Evolutionary conservation across 2,113 vertebrate species (phyloP), one percentile per base, ranked within the genome.

Genomic region (Smithornis capensis): DNA sequence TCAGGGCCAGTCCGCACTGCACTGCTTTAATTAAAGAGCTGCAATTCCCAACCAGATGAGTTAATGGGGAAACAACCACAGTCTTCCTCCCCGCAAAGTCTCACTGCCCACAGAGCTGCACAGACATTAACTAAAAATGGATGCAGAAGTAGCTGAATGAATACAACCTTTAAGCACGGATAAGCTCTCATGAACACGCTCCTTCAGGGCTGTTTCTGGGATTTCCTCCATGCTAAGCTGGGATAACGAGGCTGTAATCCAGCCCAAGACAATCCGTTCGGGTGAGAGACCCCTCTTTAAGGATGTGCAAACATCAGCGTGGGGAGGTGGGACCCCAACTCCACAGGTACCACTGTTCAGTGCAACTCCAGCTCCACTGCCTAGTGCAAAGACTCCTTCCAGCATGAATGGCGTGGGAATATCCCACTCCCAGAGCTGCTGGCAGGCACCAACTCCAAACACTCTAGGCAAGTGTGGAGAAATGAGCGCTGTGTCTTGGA

Each of bases 401-500:
- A 69, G 45, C 2, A 0, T 3, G 0, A 53, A 49, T 3, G 18
- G 53, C 24, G 31, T 1, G 1, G 40, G 44, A 59, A 37, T 7
- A 35, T 19, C 55, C 31, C 1, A 1, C 3, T 45, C n/a, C 27
- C 0, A 1, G 19, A 84, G 56, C 56, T 0, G 1, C 42, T n/a
- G 33, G 70, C 56, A 62, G 21, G 31, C 4, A 56, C 27, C 56
- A 27, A 44, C 38, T 27, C 64, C 60, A 65, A 56, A 44, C 1
- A 9, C 50, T 2, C 12, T n/a, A 38, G 3, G 3, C 24, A 8
- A n/a, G 28, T 1, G 2, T 4, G 23, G 40, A 71, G 44, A 38
- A 56, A 19, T 0, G 1, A 68, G 37, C 0, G 2, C 13, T 0
- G 0, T 7, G 35, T 19, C 33, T 35, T 0, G 18, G 50, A 3